Conservation (phyloP, 1,140 invertebrate species). For the Lamellibrachia luymesi region DNA sequence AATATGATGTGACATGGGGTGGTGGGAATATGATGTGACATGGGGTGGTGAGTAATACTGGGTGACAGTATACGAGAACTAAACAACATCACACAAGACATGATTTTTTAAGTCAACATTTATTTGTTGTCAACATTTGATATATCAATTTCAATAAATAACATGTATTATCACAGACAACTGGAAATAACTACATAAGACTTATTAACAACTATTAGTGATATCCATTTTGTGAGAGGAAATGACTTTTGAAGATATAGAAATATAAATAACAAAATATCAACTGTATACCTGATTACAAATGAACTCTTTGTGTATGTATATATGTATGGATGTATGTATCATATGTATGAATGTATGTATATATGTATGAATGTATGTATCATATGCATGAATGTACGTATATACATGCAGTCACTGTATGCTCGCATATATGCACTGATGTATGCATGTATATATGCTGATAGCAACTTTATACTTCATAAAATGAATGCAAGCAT, state of each 20-base stretch:
- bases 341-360: no score
- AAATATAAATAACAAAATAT: no score
- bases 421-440: not conserved
- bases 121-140: constrained; percentile 1
- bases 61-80: not conserved
- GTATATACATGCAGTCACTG: no score
- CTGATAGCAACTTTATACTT: not conserved
- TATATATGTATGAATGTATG: no score
- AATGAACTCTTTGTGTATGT: no score
- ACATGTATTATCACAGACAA: not conserved
- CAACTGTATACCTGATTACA: no score
- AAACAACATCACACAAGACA: not conserved
- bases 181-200: not conserved
- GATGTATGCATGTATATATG: not conserved
- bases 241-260: not conserved
- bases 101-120: not conserved
- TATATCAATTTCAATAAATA: constrained; percentile 6
- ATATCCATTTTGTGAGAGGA: not conserved
- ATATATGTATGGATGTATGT: no score
- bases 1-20: not conserved
- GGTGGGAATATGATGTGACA: not conserved
- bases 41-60: not conserved
- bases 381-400: no score
- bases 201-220: not conserved
- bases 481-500: not conserved